These are phyloP conservation scores for Chironomus tepperi DNA, from an alignment of 1,140 invertebrate genomes.

Conservation along the genomic window DNA sequence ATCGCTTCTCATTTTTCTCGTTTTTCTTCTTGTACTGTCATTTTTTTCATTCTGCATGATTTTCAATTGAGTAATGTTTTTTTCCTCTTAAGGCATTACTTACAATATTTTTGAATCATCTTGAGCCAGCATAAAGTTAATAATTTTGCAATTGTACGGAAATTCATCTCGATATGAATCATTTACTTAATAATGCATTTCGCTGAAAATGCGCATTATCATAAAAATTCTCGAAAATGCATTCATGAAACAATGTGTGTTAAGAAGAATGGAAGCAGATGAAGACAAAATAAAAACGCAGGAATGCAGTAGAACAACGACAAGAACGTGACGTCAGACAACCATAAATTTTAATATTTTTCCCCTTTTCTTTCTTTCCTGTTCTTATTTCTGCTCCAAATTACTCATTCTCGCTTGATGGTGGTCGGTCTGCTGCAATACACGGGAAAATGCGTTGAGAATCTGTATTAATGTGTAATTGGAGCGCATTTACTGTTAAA, in stretches of 20 bases:
- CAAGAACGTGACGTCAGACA: constrained; percentile 1
- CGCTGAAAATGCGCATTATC: not conserved
- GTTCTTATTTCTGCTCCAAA: not conserved
- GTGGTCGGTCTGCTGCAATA: not conserved
- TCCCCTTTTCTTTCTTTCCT: not conserved
- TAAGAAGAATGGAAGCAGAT: not conserved
- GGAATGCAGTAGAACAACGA: constrained; percentile 12
- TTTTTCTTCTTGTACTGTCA: not conserved
- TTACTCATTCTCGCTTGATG: not conserved
- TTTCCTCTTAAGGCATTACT: no score
- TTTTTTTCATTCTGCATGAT: not conserved
- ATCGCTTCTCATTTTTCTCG: not conserved
- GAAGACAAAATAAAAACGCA: not conserved
- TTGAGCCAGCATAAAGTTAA: no score
- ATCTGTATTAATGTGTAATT: no score
- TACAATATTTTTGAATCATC: no score
- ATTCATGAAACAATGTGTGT: no score
- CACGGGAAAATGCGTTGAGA: no score
- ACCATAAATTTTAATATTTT: not conserved
- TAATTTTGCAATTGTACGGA: no score
- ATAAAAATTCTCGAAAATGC: not conserved
- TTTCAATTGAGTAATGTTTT: not conserved
- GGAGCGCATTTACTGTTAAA: no score
- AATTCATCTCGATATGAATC: not conserved
- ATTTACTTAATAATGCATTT: not conserved